Evolutionary conservation across 1,140 invertebrate species (phyloP).

Genomic region (Drosophila mauritiana): DNA sequence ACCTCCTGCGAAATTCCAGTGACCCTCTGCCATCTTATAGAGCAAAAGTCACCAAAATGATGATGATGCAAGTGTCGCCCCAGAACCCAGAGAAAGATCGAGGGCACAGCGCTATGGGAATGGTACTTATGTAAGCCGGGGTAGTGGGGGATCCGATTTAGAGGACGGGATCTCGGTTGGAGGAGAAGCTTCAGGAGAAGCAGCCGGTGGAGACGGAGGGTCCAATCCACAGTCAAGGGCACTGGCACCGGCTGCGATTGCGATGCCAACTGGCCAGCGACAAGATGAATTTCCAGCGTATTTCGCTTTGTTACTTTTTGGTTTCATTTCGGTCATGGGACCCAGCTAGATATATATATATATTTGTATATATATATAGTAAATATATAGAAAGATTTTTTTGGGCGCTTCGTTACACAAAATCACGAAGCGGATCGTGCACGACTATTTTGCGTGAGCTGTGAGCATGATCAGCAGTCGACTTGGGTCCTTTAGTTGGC

Average conservation of each 20-base stretch:
- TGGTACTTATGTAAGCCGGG: conserved; percentile 3
- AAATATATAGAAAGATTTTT: conserved; percentile 60
- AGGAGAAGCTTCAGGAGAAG: no score
- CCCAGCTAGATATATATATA: conserved; percentile 38
- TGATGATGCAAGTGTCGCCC: conserved; percentile 63
- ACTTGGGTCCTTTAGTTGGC: conserved; percentile 43
- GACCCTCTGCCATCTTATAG: not conserved
- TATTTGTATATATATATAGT: conserved; percentile 36
- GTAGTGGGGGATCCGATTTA: not conserved
- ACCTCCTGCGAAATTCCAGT: rapidly evolving
- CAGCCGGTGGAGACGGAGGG: not conserved
- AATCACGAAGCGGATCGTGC: conserved; percentile 84
- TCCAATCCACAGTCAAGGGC: conserved; percentile 5
- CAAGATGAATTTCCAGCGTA: conserved; percentile 79
- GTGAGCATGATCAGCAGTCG: conserved; percentile 80
- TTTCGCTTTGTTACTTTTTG: conserved; percentile 68
- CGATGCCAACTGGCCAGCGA: conserved; percentile 42
- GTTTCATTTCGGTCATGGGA: conserved; percentile 69
- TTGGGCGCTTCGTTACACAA: conserved; percentile 83
- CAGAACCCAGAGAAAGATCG: conserved; percentile 28
- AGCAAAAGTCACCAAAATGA: conserved; percentile 64
- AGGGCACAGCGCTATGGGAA: conserved; percentile 9
- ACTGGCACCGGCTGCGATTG: conserved; percentile 37
- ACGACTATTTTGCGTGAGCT: conserved; percentile 85
- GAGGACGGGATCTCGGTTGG: not conserved